Evolutionary conservation across 2,888 invertebrate species (phyloP), one percentile per base, ranked within the genome.

Genomic region (Micoletzkya japonica): DNA sequence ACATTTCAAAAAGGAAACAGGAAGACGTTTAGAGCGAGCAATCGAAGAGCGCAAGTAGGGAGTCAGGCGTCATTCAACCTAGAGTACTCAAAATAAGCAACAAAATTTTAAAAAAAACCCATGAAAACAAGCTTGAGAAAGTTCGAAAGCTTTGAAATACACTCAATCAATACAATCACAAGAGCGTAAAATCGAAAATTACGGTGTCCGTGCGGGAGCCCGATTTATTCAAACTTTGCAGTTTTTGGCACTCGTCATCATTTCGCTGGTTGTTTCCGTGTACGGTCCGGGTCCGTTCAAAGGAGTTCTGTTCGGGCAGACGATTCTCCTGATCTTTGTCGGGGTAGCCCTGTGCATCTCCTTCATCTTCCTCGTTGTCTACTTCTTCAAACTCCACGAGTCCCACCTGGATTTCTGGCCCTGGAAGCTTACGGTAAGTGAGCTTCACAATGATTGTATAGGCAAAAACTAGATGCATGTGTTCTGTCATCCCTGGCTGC

Each of bases 251-350:
- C 74, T 82, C 7, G 75, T 82, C 4, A 76, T 82, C 39, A 75
- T 84, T 58, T 82, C 77, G 30, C 71, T 84, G 52, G 77, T 84
- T 60, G 76, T 80, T 17, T 76, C 78, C 4, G 84, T 84, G 20
- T 84, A 77, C 67, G 84, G 84, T n/a, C 83, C 84, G 14, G 84
- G 84, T 7, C 84, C 84, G 57, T 84, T 84, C 75, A 81, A 80
- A 74, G 81, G 80, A 10, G 74, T 82, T 60, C 79, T 84, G 2
- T 81, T 84, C 75, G 84, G 84, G 14, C 84, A 84, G 61, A 84
- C 84, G 0, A 72, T 84, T 32, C 76, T 84, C 6, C 74, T 83
- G 39, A 75, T 80, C 39, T 81, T 81, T 44, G 77, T 77, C 54
- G 81, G 82, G 28, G 75, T 84, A 14, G 77, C 80, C 28, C 74